Conservation (phyloP, 2,888 invertebrate species). For the Cremastinae sp. region DNA sequence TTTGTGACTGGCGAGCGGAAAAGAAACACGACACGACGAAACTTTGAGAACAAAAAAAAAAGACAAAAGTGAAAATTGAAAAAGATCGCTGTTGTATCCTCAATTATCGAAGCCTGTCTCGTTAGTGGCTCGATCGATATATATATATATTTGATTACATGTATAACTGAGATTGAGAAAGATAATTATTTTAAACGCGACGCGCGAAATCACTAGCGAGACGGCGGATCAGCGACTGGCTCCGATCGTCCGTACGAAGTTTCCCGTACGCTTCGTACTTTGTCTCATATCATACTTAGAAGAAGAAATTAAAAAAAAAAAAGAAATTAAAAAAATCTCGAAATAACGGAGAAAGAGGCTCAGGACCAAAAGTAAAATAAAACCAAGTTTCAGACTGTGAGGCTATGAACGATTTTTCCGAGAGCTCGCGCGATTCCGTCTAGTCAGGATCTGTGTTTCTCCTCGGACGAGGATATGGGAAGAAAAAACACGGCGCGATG, state of each 20-base stretch:
- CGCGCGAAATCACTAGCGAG: constrained; percentile 57
- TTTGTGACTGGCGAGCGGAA: too few species aligned
- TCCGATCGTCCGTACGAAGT: constrained; percentile 55
- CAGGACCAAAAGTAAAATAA: constrained; percentile 51
- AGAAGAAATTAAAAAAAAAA: constrained; percentile 6
- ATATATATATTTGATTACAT: constrained; percentile 16
- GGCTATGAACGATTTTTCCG: background rate
- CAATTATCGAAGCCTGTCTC: constrained; percentile 44
- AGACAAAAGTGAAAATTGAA: background rate
- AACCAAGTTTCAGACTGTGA: constrained; percentile 25
- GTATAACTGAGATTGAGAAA: constrained; percentile 45
- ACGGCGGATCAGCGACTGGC: constrained; percentile 55
- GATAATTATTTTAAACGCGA: constrained; percentile 65
- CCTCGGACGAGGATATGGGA: background rate
- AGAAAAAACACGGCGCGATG: constrained; percentile 30
- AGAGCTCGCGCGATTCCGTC: background rate
- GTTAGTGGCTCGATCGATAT: constrained; percentile 48
- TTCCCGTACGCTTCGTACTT: constrained; percentile 64
- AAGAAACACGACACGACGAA: background rate
- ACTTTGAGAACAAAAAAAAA: background rate
- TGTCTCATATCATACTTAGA: constrained; percentile 72
- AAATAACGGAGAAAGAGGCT: constrained; percentile 42
- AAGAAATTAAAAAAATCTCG: constrained; percentile 24
- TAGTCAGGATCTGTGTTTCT: background rate
- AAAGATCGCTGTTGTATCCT: constrained; percentile 21